These are phyloP conservation scores for Drosophila ohnishii DNA, from an alignment of 1,140 invertebrate species.

Conservation along the genomic window DNA sequence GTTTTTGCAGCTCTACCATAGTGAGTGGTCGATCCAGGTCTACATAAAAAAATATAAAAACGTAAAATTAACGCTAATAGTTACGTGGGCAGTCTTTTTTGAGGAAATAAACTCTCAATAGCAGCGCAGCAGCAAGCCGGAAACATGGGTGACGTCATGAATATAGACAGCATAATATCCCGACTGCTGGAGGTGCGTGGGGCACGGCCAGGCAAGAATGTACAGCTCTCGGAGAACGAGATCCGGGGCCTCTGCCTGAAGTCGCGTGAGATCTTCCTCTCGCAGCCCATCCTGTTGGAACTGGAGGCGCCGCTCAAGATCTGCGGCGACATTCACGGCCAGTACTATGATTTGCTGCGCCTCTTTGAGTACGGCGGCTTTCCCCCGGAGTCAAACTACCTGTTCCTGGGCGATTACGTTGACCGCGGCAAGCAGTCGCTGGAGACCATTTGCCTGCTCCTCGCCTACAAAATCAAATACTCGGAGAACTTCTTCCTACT, in stretches of 20 bases:
- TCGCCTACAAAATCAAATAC: constrained; percentile 98
- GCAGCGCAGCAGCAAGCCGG: constrained; percentile 50
- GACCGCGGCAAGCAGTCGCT: constrained; percentile 93
- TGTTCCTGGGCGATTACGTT: constrained; percentile 96
- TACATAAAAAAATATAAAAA: constrained; percentile 13
- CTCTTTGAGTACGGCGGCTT: constrained; percentile 99
- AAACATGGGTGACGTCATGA: constrained; percentile 82
- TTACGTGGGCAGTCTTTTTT: constrained; percentile 10
- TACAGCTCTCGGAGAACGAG: constrained; percentile 97
- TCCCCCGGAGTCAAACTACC: constrained; percentile 99
- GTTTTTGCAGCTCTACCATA: constrained; percentile 5
- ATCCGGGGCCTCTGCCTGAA: constrained; percentile 98
- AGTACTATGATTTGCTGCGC: constrained; percentile 98
- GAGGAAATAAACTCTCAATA: constrained; percentile 10
- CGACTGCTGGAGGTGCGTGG: constrained; percentile 82
- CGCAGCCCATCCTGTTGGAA: constrained; percentile 98
- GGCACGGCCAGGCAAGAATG: constrained; percentile 91
- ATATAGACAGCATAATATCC: constrained; percentile 82
- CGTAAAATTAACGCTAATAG: constrained; percentile 3
- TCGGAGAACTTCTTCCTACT: constrained; percentile 95
- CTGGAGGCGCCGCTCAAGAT: constrained; percentile 99
- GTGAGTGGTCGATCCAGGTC: constrained; percentile 12
- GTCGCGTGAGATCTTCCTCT: constrained; percentile 99
- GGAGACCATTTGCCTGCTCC: constrained; percentile 96
- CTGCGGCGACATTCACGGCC: constrained; percentile 99